Conservation (phyloP, 2,797 vertebrate genomes). For the Brotula barbata region DNA sequence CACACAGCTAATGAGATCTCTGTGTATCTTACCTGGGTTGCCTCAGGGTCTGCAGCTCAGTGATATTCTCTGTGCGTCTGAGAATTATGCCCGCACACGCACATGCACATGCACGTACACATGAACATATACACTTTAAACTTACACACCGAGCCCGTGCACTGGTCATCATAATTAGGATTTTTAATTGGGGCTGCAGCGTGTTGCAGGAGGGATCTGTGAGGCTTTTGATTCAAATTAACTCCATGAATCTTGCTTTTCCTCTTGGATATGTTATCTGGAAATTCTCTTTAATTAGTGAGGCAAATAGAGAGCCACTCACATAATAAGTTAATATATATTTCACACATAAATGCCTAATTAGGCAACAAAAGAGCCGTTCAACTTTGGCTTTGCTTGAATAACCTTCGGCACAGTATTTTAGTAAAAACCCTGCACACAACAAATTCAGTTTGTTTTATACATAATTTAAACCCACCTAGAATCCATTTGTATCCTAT, state of each 20-base stretch:
- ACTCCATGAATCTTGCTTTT: constrained; percentile 37
- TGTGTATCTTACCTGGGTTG: constrained; percentile 19
- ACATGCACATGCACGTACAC: background rate
- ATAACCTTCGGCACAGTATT: background rate
- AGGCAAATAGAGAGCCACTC: background rate
- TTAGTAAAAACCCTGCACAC: no score
- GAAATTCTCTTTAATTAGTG: constrained; percentile 21
- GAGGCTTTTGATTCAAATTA: constrained; percentile 42
- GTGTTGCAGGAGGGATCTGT: constrained; percentile 30
- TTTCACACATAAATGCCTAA: background rate
- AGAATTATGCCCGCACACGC: constrained; percentile 26
- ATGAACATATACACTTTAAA: constrained; percentile 2
- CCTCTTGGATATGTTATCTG: constrained; percentile 14
- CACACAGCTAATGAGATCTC: constrained; percentile 47
- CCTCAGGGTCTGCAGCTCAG: constrained; percentile 22
- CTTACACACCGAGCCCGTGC: constrained; percentile 28
- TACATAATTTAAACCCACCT: no score
- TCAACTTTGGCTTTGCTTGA: background rate
- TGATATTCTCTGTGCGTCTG: background rate
- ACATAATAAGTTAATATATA: background rate
- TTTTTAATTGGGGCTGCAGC: constrained; percentile 48
- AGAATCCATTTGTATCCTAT: background rate
- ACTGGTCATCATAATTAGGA: constrained; percentile 46
- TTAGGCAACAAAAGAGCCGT: background rate
- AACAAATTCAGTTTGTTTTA: no score